These are phyloP conservation scores for Venusia cambrica DNA, from an alignment of 2,888 invertebrate genomes.

Conservation along the genomic window DNA sequence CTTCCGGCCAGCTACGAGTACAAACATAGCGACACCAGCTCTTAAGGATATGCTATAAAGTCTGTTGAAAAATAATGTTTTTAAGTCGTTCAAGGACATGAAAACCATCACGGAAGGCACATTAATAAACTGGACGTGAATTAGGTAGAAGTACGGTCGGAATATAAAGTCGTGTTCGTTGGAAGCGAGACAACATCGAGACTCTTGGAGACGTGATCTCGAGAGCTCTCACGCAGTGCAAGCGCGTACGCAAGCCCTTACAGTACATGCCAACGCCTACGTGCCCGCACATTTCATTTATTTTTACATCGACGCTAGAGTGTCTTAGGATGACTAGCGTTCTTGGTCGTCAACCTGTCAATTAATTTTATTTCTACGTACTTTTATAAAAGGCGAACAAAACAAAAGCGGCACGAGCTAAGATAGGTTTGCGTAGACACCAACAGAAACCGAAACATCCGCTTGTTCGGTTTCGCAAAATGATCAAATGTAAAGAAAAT, in stretches of 20 bases:
- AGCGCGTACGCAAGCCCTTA: constrained; percentile 21
- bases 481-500: constrained; percentile 5
- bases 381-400: too few relatives aligned
- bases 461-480: neutral
- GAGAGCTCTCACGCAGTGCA: constrained; percentile 32
- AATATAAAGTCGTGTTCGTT: constrained; percentile 33
- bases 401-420: too few relatives aligned
- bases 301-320: constrained; percentile 31
- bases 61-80: too few relatives aligned
- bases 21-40: too few relatives aligned
- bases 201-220: constrained; percentile 33
- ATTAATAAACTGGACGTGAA: constrained; percentile 26
- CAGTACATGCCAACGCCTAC: constrained; percentile 48
- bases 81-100: constrained; percentile 7
- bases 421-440: too few relatives aligned
- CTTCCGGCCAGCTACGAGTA: too few relatives aligned
- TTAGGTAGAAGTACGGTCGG: constrained; percentile 23
- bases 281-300: constrained; percentile 56
- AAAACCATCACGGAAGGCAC: constrained; percentile 17
- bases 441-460: constrained; percentile 1
- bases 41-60: too few relatives aligned
- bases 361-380: too few relatives aligned
- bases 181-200: constrained; percentile 33
- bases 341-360: too few relatives aligned
- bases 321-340: too few relatives aligned